Evolutionary conservation across 2,113 vertebrate species (phyloP).

Genomic region (Xenus cinereus): DNA sequence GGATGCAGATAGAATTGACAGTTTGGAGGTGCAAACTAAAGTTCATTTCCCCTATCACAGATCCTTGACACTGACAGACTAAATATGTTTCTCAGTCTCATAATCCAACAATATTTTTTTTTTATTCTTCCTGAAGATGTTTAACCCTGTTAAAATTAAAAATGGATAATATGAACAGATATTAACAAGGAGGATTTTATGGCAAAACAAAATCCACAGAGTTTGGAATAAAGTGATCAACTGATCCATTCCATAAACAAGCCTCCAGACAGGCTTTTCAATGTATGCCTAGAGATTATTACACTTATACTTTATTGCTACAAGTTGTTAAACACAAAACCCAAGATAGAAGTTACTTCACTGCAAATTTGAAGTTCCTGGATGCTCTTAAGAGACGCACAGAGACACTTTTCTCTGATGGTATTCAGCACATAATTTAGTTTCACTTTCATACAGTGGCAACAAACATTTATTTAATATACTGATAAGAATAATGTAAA

Average conservation of each 20-base stretch:
- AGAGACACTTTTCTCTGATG: neutral
- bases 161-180: neutral
- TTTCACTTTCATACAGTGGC: neutral
- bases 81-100: neutral
- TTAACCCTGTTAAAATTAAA: neutral
- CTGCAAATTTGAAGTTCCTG: neutral
- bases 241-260: neutral
- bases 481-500: neutral
- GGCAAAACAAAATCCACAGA: neutral
- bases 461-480: neutral
- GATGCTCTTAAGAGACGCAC: neutral
- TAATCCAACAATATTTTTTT: neutral
- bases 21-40: neutral
- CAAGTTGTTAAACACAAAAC: neutral
- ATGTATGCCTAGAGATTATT: neutral
- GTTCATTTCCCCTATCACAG: neutral
- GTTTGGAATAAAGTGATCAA: neutral
- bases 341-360: neutral
- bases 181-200: neutral
- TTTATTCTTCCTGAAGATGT: neutral
- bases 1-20: neutral
- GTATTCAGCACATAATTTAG: neutral
- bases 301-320: neutral
- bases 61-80: neutral
- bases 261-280: neutral